Evolutionary conservation across 2,113 vertebrate genomes (phyloP).

Genomic region (Bujurquina vittata): DNA sequence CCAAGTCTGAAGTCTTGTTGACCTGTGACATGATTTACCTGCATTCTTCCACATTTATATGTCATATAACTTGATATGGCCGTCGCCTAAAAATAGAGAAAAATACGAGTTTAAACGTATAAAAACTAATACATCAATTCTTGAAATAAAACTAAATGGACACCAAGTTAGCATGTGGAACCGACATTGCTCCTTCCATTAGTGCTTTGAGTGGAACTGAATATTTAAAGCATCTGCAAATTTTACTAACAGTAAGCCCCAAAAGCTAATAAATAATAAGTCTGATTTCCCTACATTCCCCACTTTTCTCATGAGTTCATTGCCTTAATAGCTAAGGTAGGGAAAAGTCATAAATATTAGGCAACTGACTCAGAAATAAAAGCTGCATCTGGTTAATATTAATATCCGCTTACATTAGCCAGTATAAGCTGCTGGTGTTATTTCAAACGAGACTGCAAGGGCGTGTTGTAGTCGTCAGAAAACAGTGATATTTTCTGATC

Average conservation of each 20-base stretch:
- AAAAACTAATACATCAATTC: neutral
- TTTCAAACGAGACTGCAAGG: neutral
- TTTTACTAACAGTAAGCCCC: neutral
- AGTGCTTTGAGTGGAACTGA: conserved; percentile 6
- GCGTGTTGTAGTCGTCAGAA: neutral
- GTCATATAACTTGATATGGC: neutral
- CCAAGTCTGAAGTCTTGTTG: neutral
- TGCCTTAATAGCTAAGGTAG: neutral
- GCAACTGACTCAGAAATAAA: neutral
- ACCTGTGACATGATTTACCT: neutral
- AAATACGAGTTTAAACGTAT: neutral
- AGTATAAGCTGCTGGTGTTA: neutral
- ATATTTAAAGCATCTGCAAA: conserved; percentile 2
- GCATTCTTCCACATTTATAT: neutral
- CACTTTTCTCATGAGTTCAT: neutral
- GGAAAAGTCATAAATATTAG: conserved; percentile 1
- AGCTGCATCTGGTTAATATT: conserved; percentile 11
- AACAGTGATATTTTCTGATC: neutral
- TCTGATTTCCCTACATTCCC: neutral
- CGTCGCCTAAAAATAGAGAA: neutral
- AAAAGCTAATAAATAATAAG: conserved; percentile 15
- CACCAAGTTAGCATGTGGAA: neutral
- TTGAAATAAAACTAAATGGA: neutral
- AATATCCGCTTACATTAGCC: neutral
- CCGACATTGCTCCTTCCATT: neutral